Evolutionary conservation across 2,113 vertebrate species (phyloP), one percentile per base, ranked within the genome.

Genomic region (Psilopogon haemacephalus): DNA sequence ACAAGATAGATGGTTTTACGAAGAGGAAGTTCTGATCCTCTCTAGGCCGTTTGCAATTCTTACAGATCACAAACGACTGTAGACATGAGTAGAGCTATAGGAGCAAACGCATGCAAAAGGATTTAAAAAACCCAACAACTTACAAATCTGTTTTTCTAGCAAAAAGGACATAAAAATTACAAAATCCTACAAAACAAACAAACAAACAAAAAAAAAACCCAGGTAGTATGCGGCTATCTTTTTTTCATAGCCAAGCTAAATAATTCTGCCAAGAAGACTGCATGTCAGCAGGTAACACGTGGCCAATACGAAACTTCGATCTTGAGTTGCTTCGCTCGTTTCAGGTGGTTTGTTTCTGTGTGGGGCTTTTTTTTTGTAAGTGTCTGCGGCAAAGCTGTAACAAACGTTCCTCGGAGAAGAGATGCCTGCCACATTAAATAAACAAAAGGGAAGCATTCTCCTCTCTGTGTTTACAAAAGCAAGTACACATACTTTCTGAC

Each of bases 61-160:
- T 16, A 15, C 0, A 0, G 32, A 64, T 13, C 40, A 54, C 38
- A 68, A 74, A 37, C 14, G 2, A 50, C 48, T 19, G 9, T 2
- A 60, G 42, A 21, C 4, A 6, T 9, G 14, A 12, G 9, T 11
- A 65, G 14, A 28, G 28, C 2, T 75, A 21, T 16, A 58, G 84
- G n/a, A 32, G 21, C 15, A 70, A 72, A 69, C 2, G 2, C 1
- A 0, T 27, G 10, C 26, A 44, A 27, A 75, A 63, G 4, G 9
- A 70, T 48, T 68, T 6, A 32, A 37, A 67, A 46, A 32, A 9
- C 30, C 15, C 9, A 35, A 62, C 17, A 30, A 44, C 23, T 44
- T 33, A 13, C 40, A 24, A 38, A 35, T 38, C 6, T 38, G 5
- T 33, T 68, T 58, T 60, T 21, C 14, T 18, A 81, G 33, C 8